Conservation (phyloP, 2,113 vertebrate genomes). For the Psittacus erithacus region DNA sequence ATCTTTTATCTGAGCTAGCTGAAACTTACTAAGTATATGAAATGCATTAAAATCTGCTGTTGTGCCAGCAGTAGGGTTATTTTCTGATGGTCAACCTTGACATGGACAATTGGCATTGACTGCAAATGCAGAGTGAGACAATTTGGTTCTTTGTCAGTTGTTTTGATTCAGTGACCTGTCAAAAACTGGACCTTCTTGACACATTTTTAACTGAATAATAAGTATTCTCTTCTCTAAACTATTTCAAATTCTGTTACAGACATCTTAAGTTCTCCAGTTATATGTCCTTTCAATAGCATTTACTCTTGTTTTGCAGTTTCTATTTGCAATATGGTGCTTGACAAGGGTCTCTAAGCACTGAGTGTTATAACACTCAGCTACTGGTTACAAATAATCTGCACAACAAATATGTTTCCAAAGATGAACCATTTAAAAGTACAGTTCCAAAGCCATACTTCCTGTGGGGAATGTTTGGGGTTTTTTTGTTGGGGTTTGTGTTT, state of each 20-base stretch:
- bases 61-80: conserved; percentile 1
- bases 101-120: not conserved
- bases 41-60: conserved; percentile 24
- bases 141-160: not conserved
- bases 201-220: conserved; percentile 2
- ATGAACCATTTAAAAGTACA: not conserved
- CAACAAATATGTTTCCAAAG: not conserved
- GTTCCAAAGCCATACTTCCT: not conserved
- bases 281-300: not conserved
- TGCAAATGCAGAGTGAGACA: not conserved
- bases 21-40: not conserved
- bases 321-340: not conserved
- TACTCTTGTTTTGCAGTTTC: not conserved
- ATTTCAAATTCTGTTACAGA: not conserved
- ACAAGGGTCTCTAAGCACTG: not conserved
- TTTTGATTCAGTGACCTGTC: conserved; percentile 5
- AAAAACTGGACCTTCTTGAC: conserved; percentile 20
- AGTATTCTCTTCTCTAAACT: not conserved
- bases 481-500: not conserved
- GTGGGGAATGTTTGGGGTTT: not conserved
- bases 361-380: not conserved
- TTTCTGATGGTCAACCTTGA: conserved; percentile 3
- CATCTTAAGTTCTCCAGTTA: not conserved
- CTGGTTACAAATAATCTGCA: not conserved
- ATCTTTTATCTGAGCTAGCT: not conserved